Percentiles rank a stretch among this genome's conserved stretches.
Evolutionary conservation across 2,888 invertebrate species (phyloP).

Genomic region (Aleiodes testaceus): DNA sequence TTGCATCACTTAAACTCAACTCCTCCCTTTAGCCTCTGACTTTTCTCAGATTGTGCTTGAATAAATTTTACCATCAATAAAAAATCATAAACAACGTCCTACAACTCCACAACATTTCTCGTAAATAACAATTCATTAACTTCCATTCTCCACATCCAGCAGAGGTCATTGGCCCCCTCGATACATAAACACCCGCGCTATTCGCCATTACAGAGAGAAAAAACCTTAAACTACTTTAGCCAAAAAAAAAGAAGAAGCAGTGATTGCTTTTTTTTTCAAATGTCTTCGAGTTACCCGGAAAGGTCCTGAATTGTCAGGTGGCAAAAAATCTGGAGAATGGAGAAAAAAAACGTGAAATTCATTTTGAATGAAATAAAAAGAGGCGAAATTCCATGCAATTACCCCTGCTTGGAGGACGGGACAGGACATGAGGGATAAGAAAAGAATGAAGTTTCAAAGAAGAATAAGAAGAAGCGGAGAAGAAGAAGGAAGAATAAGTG

Average conservation of each 20-base stretch:
- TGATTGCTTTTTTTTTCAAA: too few relatives aligned
- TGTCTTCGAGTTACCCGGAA: background rate
- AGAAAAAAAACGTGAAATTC: background rate
- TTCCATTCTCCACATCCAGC: slow-evolving; percentile 48
- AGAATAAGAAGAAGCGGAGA: slow-evolving; percentile 24
- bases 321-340: too few relatives aligned
- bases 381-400: slow-evolving; percentile 32
- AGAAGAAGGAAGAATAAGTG: slow-evolving; percentile 41
- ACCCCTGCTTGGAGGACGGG: background rate
- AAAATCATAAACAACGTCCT: slow-evolving; percentile 28
- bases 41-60: too few relatives aligned
- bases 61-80: background rate
- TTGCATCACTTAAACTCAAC: too few relatives aligned
- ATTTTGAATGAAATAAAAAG: background rate
- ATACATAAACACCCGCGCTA: slow-evolving; percentile 14
- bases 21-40: too few relatives aligned
- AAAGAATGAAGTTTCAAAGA: background rate
- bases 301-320: background rate
- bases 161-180: slow-evolving; percentile 50
- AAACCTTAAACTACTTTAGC: too few relatives aligned
- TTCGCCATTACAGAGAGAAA: background rate
- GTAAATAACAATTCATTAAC: slow-evolving; percentile 55
- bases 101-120: slow-evolving; percentile 50
- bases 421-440: slow-evolving; percentile 14
- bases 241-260: background rate